phyloP scores from a whole-genome alignment of 1,140 invertebrate species.

The Drosophila bifasciata region DNA sequence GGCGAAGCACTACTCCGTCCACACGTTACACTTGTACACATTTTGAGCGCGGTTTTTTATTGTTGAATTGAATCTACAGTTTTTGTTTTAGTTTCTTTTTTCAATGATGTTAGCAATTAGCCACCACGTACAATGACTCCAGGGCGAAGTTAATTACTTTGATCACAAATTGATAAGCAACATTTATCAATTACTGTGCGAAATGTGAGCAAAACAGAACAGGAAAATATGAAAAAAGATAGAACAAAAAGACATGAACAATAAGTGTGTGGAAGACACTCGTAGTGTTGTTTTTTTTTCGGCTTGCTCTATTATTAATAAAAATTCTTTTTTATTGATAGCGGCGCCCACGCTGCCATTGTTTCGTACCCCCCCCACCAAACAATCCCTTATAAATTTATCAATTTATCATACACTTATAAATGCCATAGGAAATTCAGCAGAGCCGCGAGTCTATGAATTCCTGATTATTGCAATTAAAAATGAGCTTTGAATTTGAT shows the following conservation, averaged over 20 bases:
- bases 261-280: constrained; percentile 4
- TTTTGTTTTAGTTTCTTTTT: constrained; percentile 20
- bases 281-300: constrained; percentile 6
- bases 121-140: constrained; percentile 40
- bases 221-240: constrained; percentile 36
- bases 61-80: constrained; percentile 4
- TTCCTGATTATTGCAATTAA: constrained; percentile 58
- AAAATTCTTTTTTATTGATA: constrained; percentile 64
- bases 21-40: constrained; percentile 69
- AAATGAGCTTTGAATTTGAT: constrained; percentile 47
- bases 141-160: constrained; percentile 62
- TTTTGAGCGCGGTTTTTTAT: constrained; percentile 32
- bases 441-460: constrained; percentile 52
- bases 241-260: constrained; percentile 1
- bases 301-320: constrained; percentile 41
- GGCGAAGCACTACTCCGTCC: constrained; percentile 21
- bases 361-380: neutral
- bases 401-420: constrained; percentile 62
- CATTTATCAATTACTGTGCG: constrained; percentile 77
- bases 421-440: constrained; percentile 39
- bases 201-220: constrained; percentile 41
- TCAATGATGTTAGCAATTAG: constrained; percentile 41
- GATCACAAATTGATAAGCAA: constrained; percentile 70
- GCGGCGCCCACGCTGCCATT: constrained; percentile 46
- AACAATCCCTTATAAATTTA: too few species aligned